These are phyloP conservation scores for Pterobdella sp. DNA, from an alignment of 2,888 invertebrate species.

Conservation along the genomic window DNA sequence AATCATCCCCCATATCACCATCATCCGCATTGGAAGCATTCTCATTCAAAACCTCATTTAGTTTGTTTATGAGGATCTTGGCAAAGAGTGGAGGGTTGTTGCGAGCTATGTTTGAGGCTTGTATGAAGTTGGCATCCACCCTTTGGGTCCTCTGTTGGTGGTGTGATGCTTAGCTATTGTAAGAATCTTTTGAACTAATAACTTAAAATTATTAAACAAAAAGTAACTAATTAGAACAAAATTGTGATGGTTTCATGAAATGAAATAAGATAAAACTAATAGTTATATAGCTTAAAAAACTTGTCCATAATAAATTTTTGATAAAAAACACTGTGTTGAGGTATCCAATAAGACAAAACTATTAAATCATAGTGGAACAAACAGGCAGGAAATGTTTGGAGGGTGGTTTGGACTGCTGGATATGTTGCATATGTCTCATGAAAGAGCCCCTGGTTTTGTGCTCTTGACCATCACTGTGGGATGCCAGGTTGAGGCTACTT, in stretches of 20 bases:
- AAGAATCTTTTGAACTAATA: background rate
- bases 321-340: too few relatives aligned
- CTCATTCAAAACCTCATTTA: background rate
- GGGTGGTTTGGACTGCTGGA: too few relatives aligned
- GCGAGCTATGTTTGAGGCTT: constrained; percentile 14
- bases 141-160: background rate
- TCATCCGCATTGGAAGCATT: background rate
- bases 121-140: background rate
- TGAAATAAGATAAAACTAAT: background rate
- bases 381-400: too few relatives aligned
- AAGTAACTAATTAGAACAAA: background rate
- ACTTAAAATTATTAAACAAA: background rate
- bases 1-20: background rate
- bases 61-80: constrained; percentile 11
- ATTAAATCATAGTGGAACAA: too few relatives aligned
- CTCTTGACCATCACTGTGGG: constrained; percentile 4
- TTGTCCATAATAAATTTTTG: too few relatives aligned
- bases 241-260: background rate
- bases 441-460: constrained; percentile 2
- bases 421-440: background rate
- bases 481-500: too few relatives aligned
- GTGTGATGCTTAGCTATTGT: background rate
- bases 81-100: constrained; percentile 10
- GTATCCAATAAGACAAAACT: too few relatives aligned
- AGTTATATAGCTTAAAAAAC: too few relatives aligned